Base-by-base conservation (phyloP, 2,113 vertebrate genomes). In the Gasterosteus aculeatus region DNA sequence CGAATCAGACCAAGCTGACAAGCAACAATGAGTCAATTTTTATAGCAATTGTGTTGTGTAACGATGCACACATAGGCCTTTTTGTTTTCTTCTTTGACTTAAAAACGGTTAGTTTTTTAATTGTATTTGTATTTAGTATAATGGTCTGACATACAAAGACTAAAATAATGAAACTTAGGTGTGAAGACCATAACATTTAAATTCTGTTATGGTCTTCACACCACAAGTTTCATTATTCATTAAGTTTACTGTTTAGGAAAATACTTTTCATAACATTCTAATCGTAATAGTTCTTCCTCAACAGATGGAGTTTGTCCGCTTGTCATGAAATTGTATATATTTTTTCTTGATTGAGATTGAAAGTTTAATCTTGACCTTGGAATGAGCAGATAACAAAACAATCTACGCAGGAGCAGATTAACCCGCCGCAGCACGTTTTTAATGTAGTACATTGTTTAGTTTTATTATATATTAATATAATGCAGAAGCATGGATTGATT, bases 391-490 rank as follows among this genome's bases (percentile, higher is more conserved):
- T 29, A 61, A 31, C 11, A 59, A 10, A 70, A n/a, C n/a, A 41
- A 19, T 51, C 33, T 26, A 7, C 29, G 18, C 14, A 26, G 51
- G 26, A 38, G 10, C 1, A 61, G 31, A 61, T 72, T 4, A 12
- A 35, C 31, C 12, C 54, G 14, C 15, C 4, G 63, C 18, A 19
- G 26, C 8, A n/a, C 16, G 42, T 53, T 60, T n/a, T 61, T 42
- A 18, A 44, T 47, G 15, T 35, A 78, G 39, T 49, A 16, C 1
- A 60, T 22, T 1, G 0, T 53, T 71, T 69, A 38, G 4, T 38
- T 38, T 38, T 38, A 38, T 38, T 75, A 73, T 88, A 75, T 61
- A 69, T 7, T 59, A 38, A 38, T 59, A 35, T 10, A 72, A 10
- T 65, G 29, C 14, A 83, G 49, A 26, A 53, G 4, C 57, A 47